Conservation (phyloP, 2,888 invertebrate genomes). For the Microplitis manilae region DNA sequence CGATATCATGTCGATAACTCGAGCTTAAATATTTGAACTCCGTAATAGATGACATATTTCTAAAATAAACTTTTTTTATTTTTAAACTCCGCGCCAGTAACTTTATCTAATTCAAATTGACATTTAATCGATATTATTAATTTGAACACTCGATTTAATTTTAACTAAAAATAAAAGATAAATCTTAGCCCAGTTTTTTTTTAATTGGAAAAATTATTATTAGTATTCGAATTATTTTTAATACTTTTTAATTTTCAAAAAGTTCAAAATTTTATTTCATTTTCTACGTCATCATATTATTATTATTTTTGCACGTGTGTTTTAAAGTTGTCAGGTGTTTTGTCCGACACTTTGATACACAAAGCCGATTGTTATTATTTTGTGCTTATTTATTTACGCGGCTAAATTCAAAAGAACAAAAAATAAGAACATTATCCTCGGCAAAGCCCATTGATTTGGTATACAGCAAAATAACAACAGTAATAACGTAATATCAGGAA, state of each 20-base stretch:
- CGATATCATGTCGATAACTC: no score
- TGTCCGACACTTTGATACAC: not conserved
- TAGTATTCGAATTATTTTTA: no score
- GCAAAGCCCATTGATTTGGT: not conserved
- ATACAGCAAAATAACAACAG: not conserved
- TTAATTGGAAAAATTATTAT: not conserved
- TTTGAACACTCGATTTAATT: not conserved
- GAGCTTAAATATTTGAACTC: no score
- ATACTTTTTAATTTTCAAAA: no score
- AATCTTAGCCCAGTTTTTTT: not conserved
- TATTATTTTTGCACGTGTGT: no score
- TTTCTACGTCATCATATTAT: no score
- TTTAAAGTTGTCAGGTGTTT: no score
- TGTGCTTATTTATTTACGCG: not conserved
- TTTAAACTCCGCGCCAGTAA: not conserved
- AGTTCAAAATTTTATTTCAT: no score
- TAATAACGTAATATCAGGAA: conserved; percentile 11
- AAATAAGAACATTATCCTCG: not conserved
- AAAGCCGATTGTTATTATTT: not conserved
- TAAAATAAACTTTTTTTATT: no score
- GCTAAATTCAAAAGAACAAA: not conserved
- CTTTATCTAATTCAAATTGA: conserved; percentile 10
- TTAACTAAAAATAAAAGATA: not conserved
- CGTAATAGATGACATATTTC: no score
- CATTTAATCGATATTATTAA: conserved; percentile 11